These are phyloP conservation scores for Macquaria ambigua DNA, from an alignment of 2,113 vertebrate species.

Conservation along the genomic window DNA sequence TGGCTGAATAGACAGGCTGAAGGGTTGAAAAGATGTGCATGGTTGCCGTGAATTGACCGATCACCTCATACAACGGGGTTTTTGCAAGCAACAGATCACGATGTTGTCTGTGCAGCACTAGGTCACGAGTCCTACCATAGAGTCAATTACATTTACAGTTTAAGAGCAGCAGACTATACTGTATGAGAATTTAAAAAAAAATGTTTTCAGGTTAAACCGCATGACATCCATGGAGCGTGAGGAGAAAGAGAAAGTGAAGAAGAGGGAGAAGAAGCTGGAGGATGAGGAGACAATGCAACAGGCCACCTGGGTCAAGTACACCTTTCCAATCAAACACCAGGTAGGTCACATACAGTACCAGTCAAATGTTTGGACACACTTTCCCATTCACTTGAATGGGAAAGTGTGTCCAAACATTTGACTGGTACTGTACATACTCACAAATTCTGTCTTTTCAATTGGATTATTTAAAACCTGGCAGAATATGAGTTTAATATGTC, in stretches of 20 bases:
- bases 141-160: neutral
- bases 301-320: constrained; percentile 98
- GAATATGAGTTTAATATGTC: neutral
- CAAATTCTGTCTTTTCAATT: neutral
- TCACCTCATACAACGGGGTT: neutral
- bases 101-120: neutral
- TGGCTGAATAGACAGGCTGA: neutral
- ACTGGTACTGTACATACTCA: too few relatives aligned
- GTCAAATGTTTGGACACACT: too few relatives aligned
- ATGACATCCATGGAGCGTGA: constrained; percentile 98
- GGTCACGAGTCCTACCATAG: neutral
- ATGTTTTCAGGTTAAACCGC: constrained; percentile 88
- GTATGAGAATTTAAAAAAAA: neutral
- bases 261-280: constrained; percentile 95
- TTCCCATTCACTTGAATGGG: too few relatives aligned
- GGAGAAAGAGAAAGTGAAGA: constrained; percentile 97
- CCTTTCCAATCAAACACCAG: constrained; percentile 97
- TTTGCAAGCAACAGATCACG: neutral
- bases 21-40: neutral
- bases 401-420: too few relatives aligned
- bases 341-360: constrained; percentile 80
- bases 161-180: neutral
- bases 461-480: neutral
- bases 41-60: neutral
- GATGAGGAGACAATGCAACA: constrained; percentile 98